Evolutionary conservation across 2,888 invertebrate genomes (phyloP).

Genomic region (Andrena dorsata): DNA sequence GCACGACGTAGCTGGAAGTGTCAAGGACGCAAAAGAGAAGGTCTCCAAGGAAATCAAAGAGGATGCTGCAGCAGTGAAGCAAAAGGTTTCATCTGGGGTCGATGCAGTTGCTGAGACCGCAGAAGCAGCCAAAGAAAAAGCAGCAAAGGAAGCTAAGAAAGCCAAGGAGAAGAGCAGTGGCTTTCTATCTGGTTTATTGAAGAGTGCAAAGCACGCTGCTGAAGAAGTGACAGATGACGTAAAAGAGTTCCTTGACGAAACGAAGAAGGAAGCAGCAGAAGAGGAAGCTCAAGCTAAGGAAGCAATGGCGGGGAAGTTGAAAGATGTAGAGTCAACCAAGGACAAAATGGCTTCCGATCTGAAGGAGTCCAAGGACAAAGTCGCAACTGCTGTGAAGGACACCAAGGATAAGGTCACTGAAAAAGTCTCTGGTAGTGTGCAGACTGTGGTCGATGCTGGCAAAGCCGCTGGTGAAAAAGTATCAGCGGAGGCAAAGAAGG

Average conservation of each 20-base stretch:
- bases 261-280: constrained; percentile 78
- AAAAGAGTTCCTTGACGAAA: constrained; percentile 85
- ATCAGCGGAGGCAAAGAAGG: background rate
- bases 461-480: constrained; percentile 28
- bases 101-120: constrained; percentile 59
- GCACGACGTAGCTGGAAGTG: constrained; percentile 83
- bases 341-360: constrained; percentile 41
- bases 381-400: constrained; percentile 1
- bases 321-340: constrained; percentile 42
- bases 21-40: constrained; percentile 57
- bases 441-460: constrained; percentile 2
- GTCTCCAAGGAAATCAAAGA: constrained; percentile 80
- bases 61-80: constrained; percentile 63
- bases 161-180: constrained; percentile 72
- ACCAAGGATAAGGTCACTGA: constrained; percentile 68
- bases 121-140: constrained; percentile 61
- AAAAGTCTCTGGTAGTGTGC: background rate
- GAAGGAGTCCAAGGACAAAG: constrained; percentile 62
- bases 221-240: constrained; percentile 70
- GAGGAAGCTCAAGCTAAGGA: constrained; percentile 66
- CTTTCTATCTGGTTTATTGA: constrained; percentile 71
- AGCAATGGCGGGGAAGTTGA: constrained; percentile 37
- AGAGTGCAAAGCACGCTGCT: constrained; percentile 65
- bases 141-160: constrained; percentile 69
- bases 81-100: constrained; percentile 59